Conservation (phyloP, 2,113 vertebrate species). For the Leptodactylus fuscus region DNA sequence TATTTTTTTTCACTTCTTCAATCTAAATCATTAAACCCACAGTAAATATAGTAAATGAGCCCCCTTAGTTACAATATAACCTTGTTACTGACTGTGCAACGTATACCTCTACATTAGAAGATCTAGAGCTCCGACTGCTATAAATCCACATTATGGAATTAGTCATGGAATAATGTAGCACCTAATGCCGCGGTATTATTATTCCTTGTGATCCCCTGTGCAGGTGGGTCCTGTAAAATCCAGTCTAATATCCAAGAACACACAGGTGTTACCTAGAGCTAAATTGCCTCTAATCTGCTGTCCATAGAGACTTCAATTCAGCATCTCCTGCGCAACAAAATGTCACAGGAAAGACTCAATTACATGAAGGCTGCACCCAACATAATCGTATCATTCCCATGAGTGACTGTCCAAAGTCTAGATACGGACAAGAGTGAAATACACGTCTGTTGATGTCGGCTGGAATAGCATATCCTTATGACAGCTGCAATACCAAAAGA, state of each 20-base stretch:
- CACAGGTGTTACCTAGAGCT: background rate
- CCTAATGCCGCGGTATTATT: background rate
- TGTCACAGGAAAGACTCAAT: constrained; percentile 25
- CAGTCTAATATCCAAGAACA: background rate
- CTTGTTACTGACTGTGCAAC: too few species aligned
- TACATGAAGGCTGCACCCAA: constrained; percentile 28
- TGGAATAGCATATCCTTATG: constrained; percentile 32
- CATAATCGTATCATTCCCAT: constrained; percentile 31
- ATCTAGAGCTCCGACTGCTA: background rate
- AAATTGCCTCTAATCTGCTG: background rate
- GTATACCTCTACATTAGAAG: too few species aligned
- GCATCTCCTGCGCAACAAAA: constrained; percentile 21
- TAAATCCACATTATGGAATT: background rate
- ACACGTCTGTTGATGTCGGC: constrained; percentile 20
- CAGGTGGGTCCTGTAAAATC: constrained; percentile 14
- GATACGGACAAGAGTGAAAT: constrained; percentile 12
- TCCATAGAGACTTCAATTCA: background rate
- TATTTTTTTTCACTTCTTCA: too few species aligned
- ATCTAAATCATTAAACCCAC: too few species aligned
- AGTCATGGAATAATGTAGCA: background rate
- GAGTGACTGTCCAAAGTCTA: constrained; percentile 42
- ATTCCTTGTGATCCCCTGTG: background rate
- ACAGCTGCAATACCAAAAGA: constrained; percentile 48
- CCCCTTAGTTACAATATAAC: too few species aligned
- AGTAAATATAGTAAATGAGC: too few species aligned